These are phyloP conservation scores for Chlamydotis undulata DNA, from an alignment of 2,113 vertebrate genomes.

Conservation along the genomic window DNA sequence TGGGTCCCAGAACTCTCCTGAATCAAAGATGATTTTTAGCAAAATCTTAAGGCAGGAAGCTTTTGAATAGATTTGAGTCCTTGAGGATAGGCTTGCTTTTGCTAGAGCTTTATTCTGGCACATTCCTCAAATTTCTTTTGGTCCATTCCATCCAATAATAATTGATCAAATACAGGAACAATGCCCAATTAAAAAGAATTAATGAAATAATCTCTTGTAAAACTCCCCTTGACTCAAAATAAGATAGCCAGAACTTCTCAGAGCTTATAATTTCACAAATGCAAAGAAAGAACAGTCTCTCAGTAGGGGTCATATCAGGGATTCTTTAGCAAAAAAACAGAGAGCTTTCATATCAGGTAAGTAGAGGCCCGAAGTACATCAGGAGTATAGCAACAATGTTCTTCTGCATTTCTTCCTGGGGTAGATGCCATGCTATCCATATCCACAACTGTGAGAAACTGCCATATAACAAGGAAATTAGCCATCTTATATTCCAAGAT, in stretches of 20 bases:
- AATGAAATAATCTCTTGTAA: neutral
- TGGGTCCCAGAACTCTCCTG: neutral
- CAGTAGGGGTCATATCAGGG: neutral
- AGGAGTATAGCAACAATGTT: neutral
- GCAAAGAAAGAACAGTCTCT: neutral
- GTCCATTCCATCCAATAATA: neutral
- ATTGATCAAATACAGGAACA: neutral
- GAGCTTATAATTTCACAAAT: neutral
- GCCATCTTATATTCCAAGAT: neutral
- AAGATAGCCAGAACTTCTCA: neutral
- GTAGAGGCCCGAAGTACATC: neutral
- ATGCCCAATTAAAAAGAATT: neutral
- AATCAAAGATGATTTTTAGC: neutral
- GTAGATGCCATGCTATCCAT: neutral
- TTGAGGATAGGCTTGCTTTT: neutral
- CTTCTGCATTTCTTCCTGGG: neutral
- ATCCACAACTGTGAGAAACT: slow-evolving; percentile 14
- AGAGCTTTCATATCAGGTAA: neutral
- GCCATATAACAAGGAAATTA: neutral
- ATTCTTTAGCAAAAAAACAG: neutral
- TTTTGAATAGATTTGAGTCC: neutral
- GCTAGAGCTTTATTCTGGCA: neutral
- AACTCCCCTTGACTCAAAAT: neutral
- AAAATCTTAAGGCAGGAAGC: neutral
- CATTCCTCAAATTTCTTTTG: neutral